Conservation (phyloP, 2,888 invertebrate genomes). For the Baccha elongata region DNA sequence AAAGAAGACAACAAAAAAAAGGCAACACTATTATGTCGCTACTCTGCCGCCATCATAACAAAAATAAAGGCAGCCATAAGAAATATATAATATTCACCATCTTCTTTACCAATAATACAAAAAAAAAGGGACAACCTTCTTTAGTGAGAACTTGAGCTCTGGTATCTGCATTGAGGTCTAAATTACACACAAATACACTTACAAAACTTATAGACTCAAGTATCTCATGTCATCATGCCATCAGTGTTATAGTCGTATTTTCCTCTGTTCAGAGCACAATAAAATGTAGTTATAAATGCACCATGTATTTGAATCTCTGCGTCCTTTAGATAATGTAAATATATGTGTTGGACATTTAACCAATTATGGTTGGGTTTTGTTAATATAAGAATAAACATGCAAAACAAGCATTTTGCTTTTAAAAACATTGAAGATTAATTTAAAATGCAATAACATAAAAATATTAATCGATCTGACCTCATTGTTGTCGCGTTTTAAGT, state of each 20-base stretch:
- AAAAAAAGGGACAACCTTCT: slow-evolving; percentile 65
- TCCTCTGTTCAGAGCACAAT: slow-evolving; percentile 10
- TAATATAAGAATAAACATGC: slow-evolving; percentile 6
- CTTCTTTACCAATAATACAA: slow-evolving; percentile 48
- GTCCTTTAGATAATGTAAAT: no score
- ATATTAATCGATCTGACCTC: slow-evolving; percentile 14
- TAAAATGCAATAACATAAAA: slow-evolving; percentile 5
- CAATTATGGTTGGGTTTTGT: slow-evolving; percentile 23
- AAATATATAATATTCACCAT: slow-evolving; percentile 36
- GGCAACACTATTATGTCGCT: slow-evolving; percentile 22
- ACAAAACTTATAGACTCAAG: slow-evolving; percentile 26
- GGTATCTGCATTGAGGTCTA: not conserved
- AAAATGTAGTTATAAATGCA: slow-evolving; percentile 52
- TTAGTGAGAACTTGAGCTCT: slow-evolving; percentile 26
- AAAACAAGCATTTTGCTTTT: not conserved
- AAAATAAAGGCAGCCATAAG: slow-evolving; percentile 29
- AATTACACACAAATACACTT: slow-evolving; percentile 23
- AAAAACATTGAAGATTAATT: not conserved
- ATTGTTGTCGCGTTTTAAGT: slow-evolving; percentile 11
- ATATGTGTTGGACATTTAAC: no score
- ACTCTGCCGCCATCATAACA: slow-evolving; percentile 47
- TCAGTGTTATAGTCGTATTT: slow-evolving; percentile 48
- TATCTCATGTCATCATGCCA: slow-evolving; percentile 61
- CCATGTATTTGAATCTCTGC: slow-evolving; percentile 26
- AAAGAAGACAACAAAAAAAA: slow-evolving; percentile 1